Evolutionary conservation across 2,797 vertebrate species (phyloP).

Genomic region (Melopsittacus undulatus): DNA sequence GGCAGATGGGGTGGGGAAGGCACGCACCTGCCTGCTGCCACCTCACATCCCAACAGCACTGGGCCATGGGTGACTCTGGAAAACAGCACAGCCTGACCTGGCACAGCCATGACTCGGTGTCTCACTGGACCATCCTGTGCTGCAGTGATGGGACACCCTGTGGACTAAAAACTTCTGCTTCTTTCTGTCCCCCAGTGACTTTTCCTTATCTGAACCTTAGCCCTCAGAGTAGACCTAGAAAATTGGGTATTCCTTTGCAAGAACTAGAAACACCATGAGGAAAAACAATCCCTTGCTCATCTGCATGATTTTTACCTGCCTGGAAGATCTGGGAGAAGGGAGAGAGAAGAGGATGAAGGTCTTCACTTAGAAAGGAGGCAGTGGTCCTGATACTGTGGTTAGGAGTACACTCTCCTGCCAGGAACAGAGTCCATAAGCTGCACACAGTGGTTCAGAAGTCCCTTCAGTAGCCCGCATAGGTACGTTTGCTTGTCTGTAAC

Average conservation of each 20-base stretch:
- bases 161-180: not conserved
- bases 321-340: not conserved
- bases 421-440: not conserved
- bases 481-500: not conserved
- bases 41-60: rapidly evolving
- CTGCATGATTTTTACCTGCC: not conserved
- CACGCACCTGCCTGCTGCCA: not conserved
- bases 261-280: not conserved
- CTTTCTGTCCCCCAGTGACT: not conserved
- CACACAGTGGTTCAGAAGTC: rapidly evolving
- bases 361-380: not conserved
- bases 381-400: rapidly evolving
- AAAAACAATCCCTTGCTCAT: not conserved
- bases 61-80: not conserved
- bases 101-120: rapidly evolving
- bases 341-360: not conserved
- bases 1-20: not conserved
- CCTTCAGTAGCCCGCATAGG: not conserved
- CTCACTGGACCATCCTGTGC: not conserved
- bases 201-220: not conserved
- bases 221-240: not conserved
- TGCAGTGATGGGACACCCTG: rapidly evolving
- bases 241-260: not conserved
- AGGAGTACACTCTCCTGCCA: not conserved
- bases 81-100: not conserved